A percentile compares a stretch with the other conserved stretches of the same genome.
Conservation (phyloP, 1,140 invertebrate genomes). For the Sitophilus oryzae region DNA sequence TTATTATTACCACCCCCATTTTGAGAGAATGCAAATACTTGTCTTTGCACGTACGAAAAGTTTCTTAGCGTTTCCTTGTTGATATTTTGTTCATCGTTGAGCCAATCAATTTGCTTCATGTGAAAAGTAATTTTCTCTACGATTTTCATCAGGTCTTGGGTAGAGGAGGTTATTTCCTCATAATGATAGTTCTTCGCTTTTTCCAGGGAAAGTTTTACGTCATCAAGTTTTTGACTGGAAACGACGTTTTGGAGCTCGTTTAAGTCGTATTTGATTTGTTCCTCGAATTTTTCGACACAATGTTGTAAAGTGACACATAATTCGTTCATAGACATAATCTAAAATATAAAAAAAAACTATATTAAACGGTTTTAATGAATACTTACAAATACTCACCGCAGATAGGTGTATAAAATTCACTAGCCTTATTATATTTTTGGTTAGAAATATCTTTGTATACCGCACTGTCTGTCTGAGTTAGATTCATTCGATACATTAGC, state of each 20-base stretch:
- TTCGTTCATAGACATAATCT: slow-evolving; percentile 18
- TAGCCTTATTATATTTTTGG: no score
- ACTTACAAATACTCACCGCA: background rate
- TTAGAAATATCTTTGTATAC: no score
- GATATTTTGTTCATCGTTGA: slow-evolving; percentile 17
- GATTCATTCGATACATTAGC: no score
- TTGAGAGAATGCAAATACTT: slow-evolving; percentile 20
- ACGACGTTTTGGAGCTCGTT: slow-evolving; percentile 18
- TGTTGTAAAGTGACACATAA: slow-evolving; percentile 23
- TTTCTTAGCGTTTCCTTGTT: slow-evolving; percentile 10
- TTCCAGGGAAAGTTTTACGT: slow-evolving; percentile 21
- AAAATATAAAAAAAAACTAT: slow-evolving; percentile 2
- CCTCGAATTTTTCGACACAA: slow-evolving; percentile 23
- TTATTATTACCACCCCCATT: background rate
- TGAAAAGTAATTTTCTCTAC: slow-evolving; percentile 24
- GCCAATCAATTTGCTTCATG: slow-evolving; percentile 16
- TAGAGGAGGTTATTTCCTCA: slow-evolving; percentile 22
- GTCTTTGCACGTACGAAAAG: slow-evolving; percentile 24
- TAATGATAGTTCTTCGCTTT: slow-evolving; percentile 31
- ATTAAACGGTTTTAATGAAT: background rate
- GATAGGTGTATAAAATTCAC: background rate
- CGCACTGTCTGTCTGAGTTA: no score
- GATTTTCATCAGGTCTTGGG: slow-evolving; percentile 20
- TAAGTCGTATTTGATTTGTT: slow-evolving; percentile 20
- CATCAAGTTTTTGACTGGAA: slow-evolving; percentile 3